A percentile compares a stretch with the other conserved stretches of the same genome.
Evolutionary conservation across 2,113 vertebrate species (phyloP).

Genomic region (Macquaria ambigua): DNA sequence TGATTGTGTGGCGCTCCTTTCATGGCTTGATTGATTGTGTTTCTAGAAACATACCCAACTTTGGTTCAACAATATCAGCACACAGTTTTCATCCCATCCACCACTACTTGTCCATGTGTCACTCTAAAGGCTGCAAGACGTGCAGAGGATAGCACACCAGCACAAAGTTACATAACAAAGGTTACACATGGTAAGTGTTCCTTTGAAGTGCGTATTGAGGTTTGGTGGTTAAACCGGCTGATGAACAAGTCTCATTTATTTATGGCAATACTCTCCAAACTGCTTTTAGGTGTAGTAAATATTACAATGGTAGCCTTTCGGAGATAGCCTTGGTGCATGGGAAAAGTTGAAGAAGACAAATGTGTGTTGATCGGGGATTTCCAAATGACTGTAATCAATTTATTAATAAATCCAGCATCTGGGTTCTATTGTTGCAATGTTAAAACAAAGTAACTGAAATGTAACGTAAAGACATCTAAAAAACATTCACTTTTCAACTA

Average conservation of each 20-base stretch:
- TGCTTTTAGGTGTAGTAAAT: constrained; percentile 37
- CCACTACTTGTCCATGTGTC: too few relatives aligned
- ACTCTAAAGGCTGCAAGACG: neutral
- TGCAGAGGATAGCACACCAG: neutral
- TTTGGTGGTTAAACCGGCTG: constrained; percentile 46
- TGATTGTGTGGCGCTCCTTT: too few relatives aligned
- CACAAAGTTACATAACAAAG: constrained; percentile 52
- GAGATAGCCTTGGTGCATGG: neutral
- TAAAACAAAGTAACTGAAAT: neutral
- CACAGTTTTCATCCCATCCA: too few relatives aligned
- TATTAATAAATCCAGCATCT: neutral
- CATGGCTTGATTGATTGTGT: too few relatives aligned
- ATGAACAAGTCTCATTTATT: constrained; percentile 35
- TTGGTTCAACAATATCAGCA: too few relatives aligned
- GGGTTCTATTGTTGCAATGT: neutral
- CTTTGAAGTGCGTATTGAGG: constrained; percentile 19
- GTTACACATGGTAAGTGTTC: constrained; percentile 4
- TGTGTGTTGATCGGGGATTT: constrained; percentile 62
- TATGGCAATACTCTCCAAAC: neutral
- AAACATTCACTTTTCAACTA: neutral
- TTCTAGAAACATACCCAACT: too few relatives aligned
- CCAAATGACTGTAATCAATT: constrained; percentile 13
- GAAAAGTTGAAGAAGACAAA: constrained; percentile 11
- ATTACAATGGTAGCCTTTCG: constrained; percentile 29
- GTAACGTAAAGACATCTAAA: neutral